A percentile compares a stretch with the other conserved stretches of the same genome.
Evolutionary conservation across 92 coral and sea anemone species (phyloP).

Genomic region (Paramuricea clavata): DNA sequence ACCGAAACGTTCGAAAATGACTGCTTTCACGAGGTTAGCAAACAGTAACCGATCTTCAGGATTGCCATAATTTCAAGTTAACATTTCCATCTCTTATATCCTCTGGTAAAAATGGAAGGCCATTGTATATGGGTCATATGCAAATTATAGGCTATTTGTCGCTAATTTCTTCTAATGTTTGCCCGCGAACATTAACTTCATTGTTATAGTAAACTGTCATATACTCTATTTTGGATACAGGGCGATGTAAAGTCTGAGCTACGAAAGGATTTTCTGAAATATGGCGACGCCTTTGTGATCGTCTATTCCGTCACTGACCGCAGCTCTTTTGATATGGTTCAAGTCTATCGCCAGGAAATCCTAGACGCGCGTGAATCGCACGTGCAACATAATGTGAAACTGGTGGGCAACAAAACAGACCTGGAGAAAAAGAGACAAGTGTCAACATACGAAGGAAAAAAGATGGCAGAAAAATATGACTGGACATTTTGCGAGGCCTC

Average conservation of each 20-base stretch:
- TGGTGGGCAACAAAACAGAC: conserved; percentile 79
- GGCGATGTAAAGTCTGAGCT: conserved; percentile 56
- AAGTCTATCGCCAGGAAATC: conserved; percentile 72
- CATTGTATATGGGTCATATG: no score
- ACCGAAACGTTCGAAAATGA: no score
- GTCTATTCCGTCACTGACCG: conserved; percentile 79
- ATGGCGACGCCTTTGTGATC: conserved; percentile 78
- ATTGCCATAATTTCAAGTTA: no score
- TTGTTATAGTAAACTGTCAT: no score
- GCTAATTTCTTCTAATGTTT: no score
- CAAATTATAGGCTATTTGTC: no score
- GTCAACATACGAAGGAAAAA: conserved; percentile 66
- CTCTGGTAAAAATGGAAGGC: no score
- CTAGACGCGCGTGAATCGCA: conserved; percentile 64
- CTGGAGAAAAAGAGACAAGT: conserved; percentile 73
- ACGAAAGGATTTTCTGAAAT: conserved; percentile 65
- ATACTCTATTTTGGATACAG: no score
- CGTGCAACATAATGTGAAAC: conserved; percentile 52
- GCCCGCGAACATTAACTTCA: no score
- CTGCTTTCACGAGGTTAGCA: no score
- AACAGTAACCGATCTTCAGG: no score
- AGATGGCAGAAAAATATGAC: conserved; percentile 71
- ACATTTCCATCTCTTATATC: no score
- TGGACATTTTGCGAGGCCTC: conserved; percentile 84
- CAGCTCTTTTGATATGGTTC: conserved; percentile 72